Base-by-base conservation (phyloP, 2,888 invertebrate species). In the Leptarthrus brevirostris region DNA sequence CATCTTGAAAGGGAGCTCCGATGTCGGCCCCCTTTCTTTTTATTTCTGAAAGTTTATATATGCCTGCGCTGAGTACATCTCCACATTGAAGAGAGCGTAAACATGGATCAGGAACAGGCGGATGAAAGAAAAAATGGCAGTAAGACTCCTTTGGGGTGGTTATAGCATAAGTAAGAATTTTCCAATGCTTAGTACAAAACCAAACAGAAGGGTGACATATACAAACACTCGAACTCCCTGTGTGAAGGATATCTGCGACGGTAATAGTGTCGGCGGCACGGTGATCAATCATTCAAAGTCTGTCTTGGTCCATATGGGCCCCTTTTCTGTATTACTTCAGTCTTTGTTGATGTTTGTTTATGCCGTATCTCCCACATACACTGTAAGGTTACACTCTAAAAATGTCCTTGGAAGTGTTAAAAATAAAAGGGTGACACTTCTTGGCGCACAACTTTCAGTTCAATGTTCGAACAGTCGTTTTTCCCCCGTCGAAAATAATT, bases 171-270 rank as follows among this genome's bases (percentile, higher is more conserved):
- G 69, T 69, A 69, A 69, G 69, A 69, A 49, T 69, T 69, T 69
- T 69, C 69, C 69, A 52, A 69, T 52, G 49, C 52, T 69, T 52
- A 69, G 52, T 20, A 69, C 52, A 69, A 69, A 69, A 34, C 69
- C 69, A 69, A 69, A 69, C 52, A 69, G 69, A 69, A 69, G 69
- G 69, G 69, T 69, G 69, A 69, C 69, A 52, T 69, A 69, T 44
- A 69, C 69, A 69, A 69, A 69, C 69, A 69, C 69, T 69, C 30
- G 34, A 52, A 8, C 44, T 22, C 8, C 22, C 40, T 44, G 36
- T 36, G 58, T 36, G 64, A 64, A 40, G 64, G 64, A 64, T 44
- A 26, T 5, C 69, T 52, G 52, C 30, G 69, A 18, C 64, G 47
- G 64, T 66, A 66, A 34, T 52, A 52, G 49, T 69, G 52, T 49